Conservation (phyloP, 2,113 vertebrate species). For the Lepus timidus region DNA sequence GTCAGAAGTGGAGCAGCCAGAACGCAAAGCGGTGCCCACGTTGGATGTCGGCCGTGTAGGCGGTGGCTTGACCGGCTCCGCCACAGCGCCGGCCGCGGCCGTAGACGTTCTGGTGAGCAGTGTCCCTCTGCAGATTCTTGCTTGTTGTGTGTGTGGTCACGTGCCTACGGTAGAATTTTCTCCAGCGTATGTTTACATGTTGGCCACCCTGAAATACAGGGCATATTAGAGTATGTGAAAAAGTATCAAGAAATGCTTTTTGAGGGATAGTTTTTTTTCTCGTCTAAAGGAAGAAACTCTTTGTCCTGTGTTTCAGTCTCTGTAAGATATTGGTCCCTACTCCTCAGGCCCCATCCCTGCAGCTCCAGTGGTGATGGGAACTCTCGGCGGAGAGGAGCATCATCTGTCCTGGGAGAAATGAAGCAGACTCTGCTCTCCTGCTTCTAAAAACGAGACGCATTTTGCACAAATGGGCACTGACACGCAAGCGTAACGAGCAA, state of each 20-base stretch:
- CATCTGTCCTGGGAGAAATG: neutral
- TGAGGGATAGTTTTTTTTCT: neutral
- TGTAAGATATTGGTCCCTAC: neutral
- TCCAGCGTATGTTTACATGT: neutral
- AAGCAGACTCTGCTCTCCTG: neutral
- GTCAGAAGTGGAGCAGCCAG: too few relatives aligned
- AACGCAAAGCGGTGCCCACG: too few relatives aligned
- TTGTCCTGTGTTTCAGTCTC: neutral
- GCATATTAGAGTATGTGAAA: neutral
- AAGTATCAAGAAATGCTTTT: neutral
- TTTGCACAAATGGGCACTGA: neutral
- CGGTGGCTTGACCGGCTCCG: too few relatives aligned
- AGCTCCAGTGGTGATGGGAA: neutral
- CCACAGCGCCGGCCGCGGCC: too few relatives aligned
- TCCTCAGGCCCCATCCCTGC: neutral
- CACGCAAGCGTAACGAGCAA: neutral
- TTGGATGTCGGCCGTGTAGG: too few relatives aligned
- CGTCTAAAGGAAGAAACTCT: neutral
- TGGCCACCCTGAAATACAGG: neutral
- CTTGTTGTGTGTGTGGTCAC: neutral
- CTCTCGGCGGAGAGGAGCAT: neutral
- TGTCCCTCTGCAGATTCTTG: neutral
- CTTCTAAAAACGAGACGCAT: neutral
- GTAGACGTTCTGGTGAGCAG: too few relatives aligned
- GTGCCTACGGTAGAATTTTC: neutral